Percentiles rank a stretch among this genome's conserved stretches.
phyloP scores from a whole-genome alignment of 2,113 vertebrate species.

The Crotalus viridis region DNA sequence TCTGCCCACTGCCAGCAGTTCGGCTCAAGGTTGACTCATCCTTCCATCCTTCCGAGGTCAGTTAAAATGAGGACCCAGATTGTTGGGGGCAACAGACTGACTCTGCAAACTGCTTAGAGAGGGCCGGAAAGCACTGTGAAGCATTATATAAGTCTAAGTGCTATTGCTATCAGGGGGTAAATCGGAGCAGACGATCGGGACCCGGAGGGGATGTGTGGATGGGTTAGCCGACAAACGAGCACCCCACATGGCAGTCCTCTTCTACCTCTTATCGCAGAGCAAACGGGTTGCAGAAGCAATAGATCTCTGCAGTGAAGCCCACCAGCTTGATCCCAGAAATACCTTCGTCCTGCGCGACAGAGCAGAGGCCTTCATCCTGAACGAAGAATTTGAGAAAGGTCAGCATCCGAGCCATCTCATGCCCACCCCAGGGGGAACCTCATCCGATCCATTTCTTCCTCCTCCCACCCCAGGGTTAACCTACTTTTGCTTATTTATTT shows the following conservation, averaged over 20 bases:
- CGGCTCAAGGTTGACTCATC: no score
- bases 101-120: no score
- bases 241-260: no score
- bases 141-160: no score
- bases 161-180: background rate
- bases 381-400: slow-evolving; percentile 83
- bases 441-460: background rate
- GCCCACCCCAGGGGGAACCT: background rate
- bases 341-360: slow-evolving; percentile 75
- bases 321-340: slow-evolving; percentile 78
- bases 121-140: no score
- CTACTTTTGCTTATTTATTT: background rate
- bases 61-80: no score
- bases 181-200: background rate
- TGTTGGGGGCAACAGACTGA: no score
- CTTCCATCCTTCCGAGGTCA: no score
- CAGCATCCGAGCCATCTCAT: background rate
- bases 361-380: slow-evolving; percentile 79
- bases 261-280: slow-evolving; percentile 49
- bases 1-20: no score
- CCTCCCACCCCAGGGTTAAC: background rate
- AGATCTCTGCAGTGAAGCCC: slow-evolving; percentile 78
- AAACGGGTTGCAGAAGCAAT: slow-evolving; percentile 68
- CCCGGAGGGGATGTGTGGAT: background rate
- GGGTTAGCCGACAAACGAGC: background rate